Percentiles rank a stretch among this genome's conserved stretches.
Evolutionary conservation across 2,113 vertebrate genomes (phyloP).

Genomic region (Calypte anna): DNA sequence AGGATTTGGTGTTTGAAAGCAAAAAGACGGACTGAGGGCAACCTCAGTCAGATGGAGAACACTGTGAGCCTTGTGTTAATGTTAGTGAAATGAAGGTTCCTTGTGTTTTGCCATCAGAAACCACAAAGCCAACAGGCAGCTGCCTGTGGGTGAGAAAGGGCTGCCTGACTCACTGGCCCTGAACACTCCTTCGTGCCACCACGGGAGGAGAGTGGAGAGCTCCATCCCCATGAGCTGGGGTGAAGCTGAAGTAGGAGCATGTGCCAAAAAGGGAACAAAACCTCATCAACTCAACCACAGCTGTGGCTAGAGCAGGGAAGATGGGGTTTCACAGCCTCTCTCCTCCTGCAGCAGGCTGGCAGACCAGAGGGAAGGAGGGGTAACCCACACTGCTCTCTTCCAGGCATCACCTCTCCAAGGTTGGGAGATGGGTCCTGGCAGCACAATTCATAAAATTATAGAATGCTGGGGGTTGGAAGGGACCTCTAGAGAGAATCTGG

Average conservation of each 20-base stretch:
- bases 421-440: background rate
- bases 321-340: conserved; percentile 57
- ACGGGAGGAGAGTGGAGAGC: background rate
- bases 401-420: background rate
- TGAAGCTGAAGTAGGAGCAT: background rate
- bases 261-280: conserved; percentile 59
- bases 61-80: background rate
- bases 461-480: no score
- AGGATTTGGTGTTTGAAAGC: background rate
- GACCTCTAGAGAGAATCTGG: no score
- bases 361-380: background rate
- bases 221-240: background rate
- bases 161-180: conserved; percentile 38
- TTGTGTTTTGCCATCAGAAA: background rate
- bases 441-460: background rate
- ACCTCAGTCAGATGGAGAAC: background rate
- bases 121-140: conserved; percentile 64
- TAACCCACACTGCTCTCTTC: background rate
- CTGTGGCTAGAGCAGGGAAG: conserved; percentile 58
- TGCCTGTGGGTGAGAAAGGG: conserved; percentile 33
- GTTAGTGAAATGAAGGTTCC: conserved; percentile 12
- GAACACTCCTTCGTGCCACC: background rate
- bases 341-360: background rate
- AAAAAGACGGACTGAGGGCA: conserved; percentile 13
- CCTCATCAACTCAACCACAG: conserved; percentile 57